phyloP scores from a whole-genome alignment of 2,888 invertebrate genomes.

The Rugalucina vietnamica region DNA sequence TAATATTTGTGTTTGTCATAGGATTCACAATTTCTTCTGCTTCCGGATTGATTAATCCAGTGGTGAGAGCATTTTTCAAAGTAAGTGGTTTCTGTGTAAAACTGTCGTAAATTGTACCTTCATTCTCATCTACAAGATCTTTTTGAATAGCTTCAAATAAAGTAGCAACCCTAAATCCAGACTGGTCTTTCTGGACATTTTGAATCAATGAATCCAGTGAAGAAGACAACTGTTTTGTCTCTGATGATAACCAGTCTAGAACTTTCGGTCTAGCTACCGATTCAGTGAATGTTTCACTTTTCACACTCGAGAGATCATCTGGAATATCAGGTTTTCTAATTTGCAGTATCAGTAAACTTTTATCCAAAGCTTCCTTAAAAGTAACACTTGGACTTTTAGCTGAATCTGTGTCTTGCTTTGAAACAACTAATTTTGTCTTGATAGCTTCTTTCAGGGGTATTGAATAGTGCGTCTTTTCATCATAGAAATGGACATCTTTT shows the following conservation, averaged over 20 bases:
- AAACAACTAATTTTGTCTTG: constrained; percentile 37
- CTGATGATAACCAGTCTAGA: constrained; percentile 64
- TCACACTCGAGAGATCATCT: constrained; percentile 53
- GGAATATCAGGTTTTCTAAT: constrained; percentile 24
- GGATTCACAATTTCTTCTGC: constrained; percentile 77
- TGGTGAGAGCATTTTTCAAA: constrained; percentile 85
- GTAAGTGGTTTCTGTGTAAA: constrained; percentile 69
- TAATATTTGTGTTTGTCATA: constrained; percentile 86
- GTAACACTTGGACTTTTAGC: constrained; percentile 34
- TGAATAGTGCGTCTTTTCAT: constrained; percentile 41
- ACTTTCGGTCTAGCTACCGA: constrained; percentile 35
- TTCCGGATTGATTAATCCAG: constrained; percentile 84
- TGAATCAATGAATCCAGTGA: constrained; percentile 74
- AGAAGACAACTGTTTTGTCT: constrained; percentile 69
- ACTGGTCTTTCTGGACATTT: constrained; percentile 62
- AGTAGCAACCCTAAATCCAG: constrained; percentile 64
- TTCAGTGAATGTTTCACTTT: constrained; percentile 58
- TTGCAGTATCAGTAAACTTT: constrained; percentile 47
- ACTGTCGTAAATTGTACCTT: constrained; percentile 64
- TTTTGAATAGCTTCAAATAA: constrained; percentile 67
- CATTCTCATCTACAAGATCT: constrained; percentile 56
- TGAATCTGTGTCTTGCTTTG: not conserved
- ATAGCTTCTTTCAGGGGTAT: constrained; percentile 59
- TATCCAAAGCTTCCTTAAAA: constrained; percentile 58
- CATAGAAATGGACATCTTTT: constrained; percentile 59